phyloP scores from a whole-genome alignment of 2,888 invertebrate species.

The Trichacis sp. region DNA sequence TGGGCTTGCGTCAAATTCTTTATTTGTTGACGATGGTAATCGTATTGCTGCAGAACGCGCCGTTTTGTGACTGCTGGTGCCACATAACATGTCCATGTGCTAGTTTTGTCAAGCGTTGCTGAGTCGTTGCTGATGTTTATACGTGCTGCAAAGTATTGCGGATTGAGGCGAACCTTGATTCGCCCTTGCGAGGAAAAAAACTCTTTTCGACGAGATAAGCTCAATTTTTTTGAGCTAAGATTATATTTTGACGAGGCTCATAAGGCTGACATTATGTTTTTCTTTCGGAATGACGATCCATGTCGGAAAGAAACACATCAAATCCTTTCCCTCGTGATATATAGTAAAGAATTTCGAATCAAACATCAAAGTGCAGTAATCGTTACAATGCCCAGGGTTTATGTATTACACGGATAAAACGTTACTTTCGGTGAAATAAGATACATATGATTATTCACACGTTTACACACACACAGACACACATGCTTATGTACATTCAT shows the following conservation, averaged over 20 bases:
- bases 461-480: slow-evolving; percentile 6
- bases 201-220: neutral
- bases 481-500: slow-evolving; percentile 15
- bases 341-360: neutral
- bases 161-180: too few relatives aligned
- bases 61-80: slow-evolving; percentile 36
- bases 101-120: slow-evolving; percentile 29
- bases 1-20: slow-evolving; percentile 36
- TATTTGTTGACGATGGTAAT: slow-evolving; percentile 22
- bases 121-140: slow-evolving; percentile 28
- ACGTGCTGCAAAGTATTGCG: slow-evolving; percentile 13
- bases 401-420: slow-evolving; percentile 37
- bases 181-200: slow-evolving; percentile 3
- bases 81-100: slow-evolving; percentile 27
- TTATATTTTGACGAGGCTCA: neutral
- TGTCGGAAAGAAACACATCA: too few relatives aligned
- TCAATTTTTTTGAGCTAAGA: neutral
- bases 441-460: too few relatives aligned
- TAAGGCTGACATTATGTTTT: too few relatives aligned
- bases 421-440: slow-evolving; percentile 9
- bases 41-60: slow-evolving; percentile 22
- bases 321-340: neutral
- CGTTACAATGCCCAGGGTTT: slow-evolving; percentile 65
- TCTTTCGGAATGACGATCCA: too few relatives aligned
- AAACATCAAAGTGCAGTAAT: slow-evolving; percentile 13